phyloP scores from a whole-genome alignment of 2,888 invertebrate genomes.

The Listrodromus nycthemerus region DNA sequence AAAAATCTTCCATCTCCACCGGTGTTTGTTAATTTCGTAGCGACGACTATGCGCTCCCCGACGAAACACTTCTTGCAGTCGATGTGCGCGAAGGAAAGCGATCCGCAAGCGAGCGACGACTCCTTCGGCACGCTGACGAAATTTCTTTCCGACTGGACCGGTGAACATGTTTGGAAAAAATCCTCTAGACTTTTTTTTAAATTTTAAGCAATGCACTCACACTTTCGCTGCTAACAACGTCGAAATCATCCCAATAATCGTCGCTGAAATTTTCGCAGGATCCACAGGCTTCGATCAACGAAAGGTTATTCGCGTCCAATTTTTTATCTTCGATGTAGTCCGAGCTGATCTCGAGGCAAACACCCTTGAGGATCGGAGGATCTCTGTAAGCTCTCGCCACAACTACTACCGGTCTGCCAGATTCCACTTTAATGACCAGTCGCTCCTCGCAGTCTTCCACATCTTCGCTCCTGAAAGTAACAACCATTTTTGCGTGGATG shows the following conservation, averaged over 20 bases:
- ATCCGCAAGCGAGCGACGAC: neutral
- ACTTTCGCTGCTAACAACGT: slow-evolving; percentile 29
- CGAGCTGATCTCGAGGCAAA: slow-evolving; percentile 28
- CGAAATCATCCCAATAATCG: slow-evolving; percentile 31
- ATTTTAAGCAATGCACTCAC: slow-evolving; percentile 34
- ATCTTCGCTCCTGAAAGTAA: slow-evolving; percentile 80
- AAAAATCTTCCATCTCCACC: slow-evolving; percentile 84
- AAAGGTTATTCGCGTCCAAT: slow-evolving; percentile 1
- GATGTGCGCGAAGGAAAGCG: slow-evolving; percentile 68
- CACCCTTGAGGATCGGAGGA: slow-evolving; percentile 81
- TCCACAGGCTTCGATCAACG: slow-evolving; percentile 27
- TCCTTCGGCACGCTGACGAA: neutral
- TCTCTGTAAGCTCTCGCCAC: slow-evolving; percentile 79
- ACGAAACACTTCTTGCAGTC: slow-evolving; percentile 84
- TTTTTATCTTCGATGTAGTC: neutral
- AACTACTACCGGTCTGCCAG: slow-evolving; percentile 77
- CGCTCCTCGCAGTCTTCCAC: slow-evolving; percentile 79
- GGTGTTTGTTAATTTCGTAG: slow-evolving; percentile 80
- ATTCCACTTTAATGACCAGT: slow-evolving; percentile 78
- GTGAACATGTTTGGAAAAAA: neutral
- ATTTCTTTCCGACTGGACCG: slow-evolving; percentile 36
- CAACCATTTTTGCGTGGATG: slow-evolving; percentile 79
- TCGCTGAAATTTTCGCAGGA: slow-evolving; percentile 44
- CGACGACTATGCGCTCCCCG: slow-evolving; percentile 78
- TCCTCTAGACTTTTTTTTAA: neutral